Base-by-base conservation (phyloP, 2,113 vertebrate genomes). In the Egretta garzetta region DNA sequence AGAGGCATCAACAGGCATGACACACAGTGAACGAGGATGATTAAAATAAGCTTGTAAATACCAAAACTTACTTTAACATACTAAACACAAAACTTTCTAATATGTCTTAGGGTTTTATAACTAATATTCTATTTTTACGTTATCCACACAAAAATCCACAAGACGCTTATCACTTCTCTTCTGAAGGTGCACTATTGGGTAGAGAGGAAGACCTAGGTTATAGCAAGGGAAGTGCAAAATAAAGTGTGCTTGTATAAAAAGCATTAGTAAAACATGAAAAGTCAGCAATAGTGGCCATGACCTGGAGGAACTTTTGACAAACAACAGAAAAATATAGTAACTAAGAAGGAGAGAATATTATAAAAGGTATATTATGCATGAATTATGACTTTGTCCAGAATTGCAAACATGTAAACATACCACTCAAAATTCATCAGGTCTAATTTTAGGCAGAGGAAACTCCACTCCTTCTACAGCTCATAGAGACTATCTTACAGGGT, bases 351-450 rank as follows among this genome's bases (percentile, higher is more conserved):
- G 4, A 83, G 7, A 22, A 67, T 45, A 10, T 67, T 88, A 52
- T 9, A 33, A 45, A 66, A 71, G 19, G 23, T 11, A 27, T 26
- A 26, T 32, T 76, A 39, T 18, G 6, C 23, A 39, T 50, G 32
- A 67, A 62, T 50, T 13, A 64, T 9, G 14, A 45, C 4, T 15
- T 33, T 1, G 3, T 32, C 67, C 55, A 91, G 55, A 70, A 70
- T 16, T 22, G 59, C 4, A 41, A 50, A 11, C n/a, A 56, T 8
- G 32, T 50, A 73, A 80, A 76, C 2, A 0, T 10, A 50, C 56
- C 0, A 0, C 5, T 22, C 21, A 26, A 79, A 74, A 43, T 56
- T 73, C 0, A 3, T 70, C 33, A 56, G 9, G 22, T 37, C 12
- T 70, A 64, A 47, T 35, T 67, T 75, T 43, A 53, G 49, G 13